These are phyloP conservation scores for Zhuqinia jingwanae DNA, from an alignment of 2,888 invertebrate species.

Conservation along the genomic window DNA sequence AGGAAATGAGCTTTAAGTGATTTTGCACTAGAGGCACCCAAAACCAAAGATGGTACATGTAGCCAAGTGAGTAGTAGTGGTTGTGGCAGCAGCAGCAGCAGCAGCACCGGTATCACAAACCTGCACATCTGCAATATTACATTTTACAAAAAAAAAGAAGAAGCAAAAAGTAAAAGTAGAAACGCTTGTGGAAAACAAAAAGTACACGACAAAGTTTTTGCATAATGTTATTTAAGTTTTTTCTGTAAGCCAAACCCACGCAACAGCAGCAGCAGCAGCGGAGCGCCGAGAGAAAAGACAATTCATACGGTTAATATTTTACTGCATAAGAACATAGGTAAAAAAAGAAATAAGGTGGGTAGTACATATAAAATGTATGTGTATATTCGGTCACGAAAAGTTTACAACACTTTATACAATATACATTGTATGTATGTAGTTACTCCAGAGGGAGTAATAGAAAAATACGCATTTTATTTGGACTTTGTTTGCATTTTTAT, in stretches of 20 bases:
- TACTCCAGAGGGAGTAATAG: conserved; percentile 27
- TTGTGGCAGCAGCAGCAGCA: neutral
- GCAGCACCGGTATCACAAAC: conserved; percentile 13
- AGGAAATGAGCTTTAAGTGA: conserved; percentile 40
- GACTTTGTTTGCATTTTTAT: conserved; percentile 40
- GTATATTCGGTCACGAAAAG: neutral
- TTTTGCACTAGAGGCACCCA: conserved; percentile 18
- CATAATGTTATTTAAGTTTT: conserved; percentile 50
- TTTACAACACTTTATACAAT: neutral
- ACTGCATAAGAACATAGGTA: conserved; percentile 20
- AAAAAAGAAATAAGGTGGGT: too few species aligned
- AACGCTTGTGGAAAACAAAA: conserved; percentile 40
- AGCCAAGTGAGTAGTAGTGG: too few species aligned
- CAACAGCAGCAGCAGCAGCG: too few species aligned
- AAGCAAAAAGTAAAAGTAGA: too few species aligned
- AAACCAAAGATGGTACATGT: conserved; percentile 5
- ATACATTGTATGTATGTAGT: neutral
- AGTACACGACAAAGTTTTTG: conserved; percentile 41
- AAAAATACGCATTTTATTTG: conserved; percentile 36
- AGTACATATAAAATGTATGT: neutral
- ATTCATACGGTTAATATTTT: conserved; percentile 46
- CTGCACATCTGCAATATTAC: conserved; percentile 40
- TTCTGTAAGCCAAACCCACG: neutral
- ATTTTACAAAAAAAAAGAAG: conserved; percentile 37
- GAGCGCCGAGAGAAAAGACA: conserved; percentile 12